Evolutionary conservation across 2,113 vertebrate species (phyloP).

Genomic region (Sakesphorus luctuosus): DNA sequence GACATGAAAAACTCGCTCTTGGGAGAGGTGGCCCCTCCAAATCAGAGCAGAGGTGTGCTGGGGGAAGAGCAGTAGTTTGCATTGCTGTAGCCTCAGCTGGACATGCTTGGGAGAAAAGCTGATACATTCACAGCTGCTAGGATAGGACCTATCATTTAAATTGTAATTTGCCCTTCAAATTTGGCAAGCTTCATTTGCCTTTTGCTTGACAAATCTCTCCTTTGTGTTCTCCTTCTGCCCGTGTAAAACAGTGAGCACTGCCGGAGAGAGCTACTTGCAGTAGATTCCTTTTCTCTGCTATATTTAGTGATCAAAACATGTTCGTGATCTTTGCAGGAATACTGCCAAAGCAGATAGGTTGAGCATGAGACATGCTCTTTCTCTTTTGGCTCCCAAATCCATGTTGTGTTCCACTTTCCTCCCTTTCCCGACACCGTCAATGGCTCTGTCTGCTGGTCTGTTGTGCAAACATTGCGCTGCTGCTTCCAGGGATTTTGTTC

Average conservation of each 20-base stretch:
- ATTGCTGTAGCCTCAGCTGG: neutral
- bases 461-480: neutral
- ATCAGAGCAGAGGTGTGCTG: neutral
- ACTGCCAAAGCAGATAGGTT: constrained; percentile 30
- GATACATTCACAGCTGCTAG: constrained; percentile 31
- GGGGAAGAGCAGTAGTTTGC: neutral
- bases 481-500: constrained; percentile 16
- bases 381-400: neutral
- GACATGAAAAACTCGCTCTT: fast-evolving
- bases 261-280: neutral
- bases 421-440: neutral
- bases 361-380: constrained; percentile 3
- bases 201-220: constrained; percentile 16
- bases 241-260: neutral
- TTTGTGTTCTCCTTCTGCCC: neutral
- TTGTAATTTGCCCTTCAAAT: constrained; percentile 31
- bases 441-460: neutral
- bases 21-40: neutral
- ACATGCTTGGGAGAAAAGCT: neutral
- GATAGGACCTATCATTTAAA: constrained; percentile 16
- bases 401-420: neutral
- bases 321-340: neutral
- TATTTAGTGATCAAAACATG: constrained; percentile 45
- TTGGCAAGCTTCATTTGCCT: neutral
- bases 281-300: constrained; percentile 18